Evolutionary conservation across 2,797 vertebrate species (phyloP), one percentile per base, ranked within the genome.

Genomic region (Eupleurogrammus muticus): DNA sequence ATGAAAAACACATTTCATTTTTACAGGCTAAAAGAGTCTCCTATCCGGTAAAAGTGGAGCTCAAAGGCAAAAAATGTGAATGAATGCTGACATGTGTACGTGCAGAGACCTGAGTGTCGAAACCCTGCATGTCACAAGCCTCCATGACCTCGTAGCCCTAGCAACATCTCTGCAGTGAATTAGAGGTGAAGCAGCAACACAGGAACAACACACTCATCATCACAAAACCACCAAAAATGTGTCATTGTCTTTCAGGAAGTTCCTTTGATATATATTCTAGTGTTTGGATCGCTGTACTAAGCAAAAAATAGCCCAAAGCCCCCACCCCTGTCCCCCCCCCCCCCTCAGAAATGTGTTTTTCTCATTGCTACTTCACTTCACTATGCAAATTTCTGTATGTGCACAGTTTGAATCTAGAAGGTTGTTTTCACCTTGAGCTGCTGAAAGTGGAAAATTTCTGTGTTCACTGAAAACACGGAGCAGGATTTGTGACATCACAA

Each of bases 11-110:
- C 28, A 28, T 28, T 28, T 28, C 28, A 28, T 28, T 28, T 28
- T 28, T 28, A 28, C 28, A 6, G 6, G 28, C 28, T 28, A 16
- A 14, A 14, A 12, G 12, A 59, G 20, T 51, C 35, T 60, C 42
- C 70, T 60, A 11, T 67, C n/a, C 17, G 36, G 14, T 38, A 73
- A 63, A 70, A 79, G 38, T 42, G 5, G 70, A 83, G 80, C 56
- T 40, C 10, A 70, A 73, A 70, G 55, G 57, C 65, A 66, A 35
- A 21, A n/a, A 20, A 3, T 3, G 28, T 2, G 40, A 73, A 20
- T 52, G 34, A 57, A 67, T 40, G 47, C 55, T 75, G 67, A 66
- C 34, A 5, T 69, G 55, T 44, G 55, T 19, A n/a, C 10, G n/a
- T 76, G 62, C 9, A 9, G 44, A 55, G 60, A 67, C 32, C 19